Conservation (phyloP, 2,888 invertebrate genomes). For the Gastrophysa polygoni region DNA sequence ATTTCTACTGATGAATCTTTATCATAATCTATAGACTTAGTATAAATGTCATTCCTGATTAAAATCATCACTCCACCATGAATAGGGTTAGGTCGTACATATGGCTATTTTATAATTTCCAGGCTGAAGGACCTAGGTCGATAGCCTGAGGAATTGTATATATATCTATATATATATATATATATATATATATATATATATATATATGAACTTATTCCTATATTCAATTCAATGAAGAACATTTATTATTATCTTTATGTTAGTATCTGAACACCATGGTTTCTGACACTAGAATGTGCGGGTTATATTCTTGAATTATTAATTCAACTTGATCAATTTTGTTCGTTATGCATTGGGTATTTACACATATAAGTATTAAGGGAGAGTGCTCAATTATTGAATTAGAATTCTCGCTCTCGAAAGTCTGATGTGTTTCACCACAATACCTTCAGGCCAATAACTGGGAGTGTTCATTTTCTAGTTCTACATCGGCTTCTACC, state of each 20-base stretch:
- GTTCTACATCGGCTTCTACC: conserved; percentile 1
- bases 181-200: too few relatives aligned
- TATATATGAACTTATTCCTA: too few relatives aligned
- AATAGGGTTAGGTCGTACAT: neutral
- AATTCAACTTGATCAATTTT: neutral
- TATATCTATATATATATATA: too few relatives aligned
- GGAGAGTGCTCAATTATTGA: neutral
- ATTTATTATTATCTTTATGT: neutral
- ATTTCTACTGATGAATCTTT: too few relatives aligned
- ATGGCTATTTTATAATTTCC: neutral
- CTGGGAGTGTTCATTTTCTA: neutral
- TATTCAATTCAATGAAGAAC: too few relatives aligned
- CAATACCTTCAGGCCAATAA: neutral
- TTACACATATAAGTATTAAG: neutral
- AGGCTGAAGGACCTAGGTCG: too few relatives aligned
- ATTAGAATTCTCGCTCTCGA: neutral
- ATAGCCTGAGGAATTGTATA: too few relatives aligned
- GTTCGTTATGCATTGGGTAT: neutral
- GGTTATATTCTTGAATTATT: neutral
- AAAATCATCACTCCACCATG: too few relatives aligned
- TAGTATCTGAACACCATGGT: neutral
- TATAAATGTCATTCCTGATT: too few relatives aligned
- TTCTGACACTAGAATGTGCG: neutral
- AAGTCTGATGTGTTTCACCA: neutral
- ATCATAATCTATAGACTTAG: too few relatives aligned